Evolutionary conservation across 2,797 vertebrate genomes (phyloP).

Genomic region (Odontamblyopus lacepedii): DNA sequence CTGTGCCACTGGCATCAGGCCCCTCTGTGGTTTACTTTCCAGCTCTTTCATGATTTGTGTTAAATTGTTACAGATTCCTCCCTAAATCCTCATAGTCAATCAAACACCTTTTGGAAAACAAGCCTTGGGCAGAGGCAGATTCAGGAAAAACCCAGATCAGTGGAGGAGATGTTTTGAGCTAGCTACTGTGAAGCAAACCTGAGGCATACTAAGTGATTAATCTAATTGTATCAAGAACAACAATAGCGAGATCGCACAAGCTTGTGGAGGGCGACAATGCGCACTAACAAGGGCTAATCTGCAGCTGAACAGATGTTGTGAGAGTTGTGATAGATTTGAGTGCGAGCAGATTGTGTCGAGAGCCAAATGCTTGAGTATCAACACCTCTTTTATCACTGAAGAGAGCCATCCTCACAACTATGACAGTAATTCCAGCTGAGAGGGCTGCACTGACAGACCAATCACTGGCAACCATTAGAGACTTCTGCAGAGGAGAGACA

Average conservation of each 20-base stretch:
- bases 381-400: slow-evolving; percentile 78
- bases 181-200: slow-evolving; percentile 14
- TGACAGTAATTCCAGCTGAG: slow-evolving; percentile 78
- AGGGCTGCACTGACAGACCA: slow-evolving; percentile 74
- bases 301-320: slow-evolving; percentile 43
- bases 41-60: slow-evolving; percentile 59
- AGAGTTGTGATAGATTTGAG: slow-evolving; percentile 56
- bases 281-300: slow-evolving; percentile 49
- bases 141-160: slow-evolving; percentile 61
- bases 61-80: slow-evolving; percentile 68
- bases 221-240: slow-evolving; percentile 33
- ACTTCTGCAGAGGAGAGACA: not conserved
- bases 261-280: slow-evolving; percentile 50
- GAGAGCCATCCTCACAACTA: slow-evolving; percentile 73
- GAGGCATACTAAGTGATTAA: slow-evolving; percentile 31
- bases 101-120: slow-evolving; percentile 62
- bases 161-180: slow-evolving; percentile 38
- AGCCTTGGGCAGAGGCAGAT: slow-evolving; percentile 57
- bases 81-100: slow-evolving; percentile 71
- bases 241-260: slow-evolving; percentile 42
- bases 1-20: slow-evolving; percentile 38
- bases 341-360: slow-evolving; percentile 68
- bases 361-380: slow-evolving; percentile 75
- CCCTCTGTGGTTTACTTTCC: slow-evolving; percentile 37
- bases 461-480: slow-evolving; percentile 27